Evolutionary conservation across 2,113 vertebrate species (phyloP).

Genomic region (Ptychochromis oligacanthus): DNA sequence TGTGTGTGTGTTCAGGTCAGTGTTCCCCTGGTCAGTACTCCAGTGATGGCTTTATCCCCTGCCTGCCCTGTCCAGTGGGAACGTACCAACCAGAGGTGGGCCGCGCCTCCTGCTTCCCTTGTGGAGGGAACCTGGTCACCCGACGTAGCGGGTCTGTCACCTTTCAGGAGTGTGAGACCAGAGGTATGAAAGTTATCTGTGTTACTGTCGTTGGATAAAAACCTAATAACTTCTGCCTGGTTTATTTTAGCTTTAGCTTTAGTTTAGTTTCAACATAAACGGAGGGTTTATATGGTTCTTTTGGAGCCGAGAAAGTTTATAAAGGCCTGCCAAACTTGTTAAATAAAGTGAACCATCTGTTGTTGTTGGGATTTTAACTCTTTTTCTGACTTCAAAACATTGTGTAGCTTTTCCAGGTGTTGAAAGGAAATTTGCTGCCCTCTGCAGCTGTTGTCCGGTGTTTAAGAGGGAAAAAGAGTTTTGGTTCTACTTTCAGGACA

Average conservation of each 20-base stretch:
- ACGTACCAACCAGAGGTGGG: constrained; percentile 91
- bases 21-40: constrained; percentile 92
- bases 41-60: constrained; percentile 89
- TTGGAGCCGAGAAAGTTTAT: background rate
- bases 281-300: background rate
- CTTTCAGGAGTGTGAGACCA: constrained; percentile 96
- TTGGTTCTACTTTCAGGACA: background rate
- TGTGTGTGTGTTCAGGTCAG: constrained; percentile 81
- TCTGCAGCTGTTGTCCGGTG: constrained; percentile 39
- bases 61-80: constrained; percentile 86
- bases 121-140: constrained; percentile 90
- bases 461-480: background rate
- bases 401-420: background rate
- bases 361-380: background rate
- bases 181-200: constrained; percentile 80
- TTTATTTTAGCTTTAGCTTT: constrained; percentile 19
- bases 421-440: constrained; percentile 54
- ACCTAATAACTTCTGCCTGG: background rate
- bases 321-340: constrained; percentile 3
- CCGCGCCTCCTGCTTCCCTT: constrained; percentile 89
- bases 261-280: background rate
- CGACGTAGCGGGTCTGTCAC: constrained; percentile 81
- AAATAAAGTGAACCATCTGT: constrained; percentile 16
- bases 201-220: background rate
- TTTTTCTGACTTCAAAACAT: background rate